phyloP scores from a whole-genome alignment of 2,797 vertebrate genomes.

The Bryconaethiops microstoma region DNA sequence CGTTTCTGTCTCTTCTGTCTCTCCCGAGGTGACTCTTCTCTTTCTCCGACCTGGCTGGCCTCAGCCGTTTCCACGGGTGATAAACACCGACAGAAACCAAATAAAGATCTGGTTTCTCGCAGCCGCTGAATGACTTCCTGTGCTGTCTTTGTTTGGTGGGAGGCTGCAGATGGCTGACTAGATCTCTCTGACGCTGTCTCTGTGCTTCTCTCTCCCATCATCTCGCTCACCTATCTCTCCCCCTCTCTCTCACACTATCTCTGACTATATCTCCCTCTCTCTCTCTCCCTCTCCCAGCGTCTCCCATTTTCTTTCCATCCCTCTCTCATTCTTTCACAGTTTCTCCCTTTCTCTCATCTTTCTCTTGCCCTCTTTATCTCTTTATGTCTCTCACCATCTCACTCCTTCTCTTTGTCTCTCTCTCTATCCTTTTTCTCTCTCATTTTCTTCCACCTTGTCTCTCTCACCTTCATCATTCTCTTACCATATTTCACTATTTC shows the following conservation, averaged over 20 bases:
- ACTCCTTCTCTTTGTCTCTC: too few species aligned
- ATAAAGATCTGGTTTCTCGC: conserved; percentile 54
- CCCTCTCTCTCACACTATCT: neutral
- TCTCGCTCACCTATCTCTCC: neutral
- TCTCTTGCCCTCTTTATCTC: neutral
- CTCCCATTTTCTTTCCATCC: conserved; percentile 16
- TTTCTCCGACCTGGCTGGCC: conserved; percentile 43
- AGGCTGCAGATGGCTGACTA: conserved; percentile 16
- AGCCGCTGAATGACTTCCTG: conserved; percentile 45
- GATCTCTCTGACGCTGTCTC: neutral
- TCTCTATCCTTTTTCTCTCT: neutral
- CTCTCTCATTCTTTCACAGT: conserved; percentile 7
- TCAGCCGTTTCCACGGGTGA: conserved; percentile 42
- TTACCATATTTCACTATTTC: neutral
- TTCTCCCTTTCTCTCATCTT: neutral
- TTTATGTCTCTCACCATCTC: too few species aligned
- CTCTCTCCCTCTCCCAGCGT: neutral
- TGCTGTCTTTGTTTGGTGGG: conserved; percentile 43
- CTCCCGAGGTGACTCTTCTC: conserved; percentile 10
- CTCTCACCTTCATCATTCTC: neutral
- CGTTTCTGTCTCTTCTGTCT: conserved; percentile 18
- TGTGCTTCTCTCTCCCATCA: conserved; percentile 5
- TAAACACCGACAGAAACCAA: conserved; percentile 54
- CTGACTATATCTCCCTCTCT: neutral
- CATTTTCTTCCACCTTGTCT: too few species aligned